Evolutionary conservation across 2,113 vertebrate species (phyloP), one percentile per base, ranked within the genome.

Genomic region (Acanthisitta chloris): DNA sequence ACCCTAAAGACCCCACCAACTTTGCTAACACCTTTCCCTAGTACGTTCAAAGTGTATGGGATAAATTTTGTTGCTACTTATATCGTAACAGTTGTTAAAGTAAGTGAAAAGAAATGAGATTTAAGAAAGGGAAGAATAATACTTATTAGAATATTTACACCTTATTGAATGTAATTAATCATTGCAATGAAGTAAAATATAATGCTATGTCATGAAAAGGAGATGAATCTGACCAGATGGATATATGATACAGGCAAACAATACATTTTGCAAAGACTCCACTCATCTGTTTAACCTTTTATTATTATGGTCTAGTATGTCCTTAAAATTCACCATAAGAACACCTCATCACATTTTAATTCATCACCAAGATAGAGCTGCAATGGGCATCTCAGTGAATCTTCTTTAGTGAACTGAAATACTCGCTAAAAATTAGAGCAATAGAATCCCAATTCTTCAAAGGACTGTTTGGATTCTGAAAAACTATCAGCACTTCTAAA

Each of bases 281-380:
- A 57, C 17, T 33, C 28, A 58, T 40, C 13, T 88, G 23, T 73
- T 93, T 86, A 78, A 12, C 4, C 16, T 2, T 9, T 38, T 49
- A 67, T 2, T 49, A 5, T 71, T 84, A 43, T 5, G 24, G 25
- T 70, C n/a, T 59, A 52, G 21, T 31, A 7, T 1, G 0, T 57
- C 26, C 65, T 89, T 91, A 91, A 91, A 81, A 88, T 74, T 71
- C 0, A 51, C 40, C 3, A 10, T 78, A 76, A 79, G 43, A 87
- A 86, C 79, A 73, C 8, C 34, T 72, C 28, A 89, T 92, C 43
- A 87, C 81, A 76, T 67, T 92, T 91, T 94, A 96, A 89, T 92
- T 86, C 76, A 92, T 92, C 81, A 69, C 83, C 81, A 70, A 88
- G 81, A 79, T 26, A 89, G 78, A 66, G 17, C 43, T 84, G 16